phyloP scores from a whole-genome alignment of 2,797 vertebrate genomes.

The Lepidocolaptes lacrymiger region DNA sequence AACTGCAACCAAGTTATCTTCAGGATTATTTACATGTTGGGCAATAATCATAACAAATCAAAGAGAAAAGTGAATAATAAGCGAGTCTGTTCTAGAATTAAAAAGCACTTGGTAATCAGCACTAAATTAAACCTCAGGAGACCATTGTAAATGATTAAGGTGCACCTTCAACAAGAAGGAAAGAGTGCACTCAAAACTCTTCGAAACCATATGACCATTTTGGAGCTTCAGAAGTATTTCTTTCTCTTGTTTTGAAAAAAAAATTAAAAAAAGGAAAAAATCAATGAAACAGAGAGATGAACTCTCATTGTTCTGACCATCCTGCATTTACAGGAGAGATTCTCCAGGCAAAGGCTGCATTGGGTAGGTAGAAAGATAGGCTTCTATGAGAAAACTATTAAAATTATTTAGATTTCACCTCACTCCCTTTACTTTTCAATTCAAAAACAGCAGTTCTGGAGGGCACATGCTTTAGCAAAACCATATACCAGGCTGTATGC shows the following conservation, averaged over 20 bases:
- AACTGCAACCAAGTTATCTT: background rate
- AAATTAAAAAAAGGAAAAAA: background rate
- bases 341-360: background rate
- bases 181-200: background rate
- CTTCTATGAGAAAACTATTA: background rate
- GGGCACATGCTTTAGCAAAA: background rate
- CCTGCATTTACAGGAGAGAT: background rate
- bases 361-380: background rate
- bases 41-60: slow-evolving; percentile 1
- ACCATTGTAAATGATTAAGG: background rate
- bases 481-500: background rate
- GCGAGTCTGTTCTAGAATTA: background rate
- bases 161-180: background rate
- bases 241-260: background rate
- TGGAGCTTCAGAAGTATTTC: background rate
- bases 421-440: background rate
- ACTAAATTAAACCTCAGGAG: slow-evolving; percentile 15
- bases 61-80: slow-evolving; percentile 7
- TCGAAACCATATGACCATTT: background rate
- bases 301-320: background rate
- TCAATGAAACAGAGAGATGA: background rate
- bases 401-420: background rate
- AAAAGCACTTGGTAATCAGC: slow-evolving; percentile 28
- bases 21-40: background rate
- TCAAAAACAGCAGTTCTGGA: background rate